Conservation (phyloP, 2,888 invertebrate genomes). For the Pachydiplax longipennis region DNA sequence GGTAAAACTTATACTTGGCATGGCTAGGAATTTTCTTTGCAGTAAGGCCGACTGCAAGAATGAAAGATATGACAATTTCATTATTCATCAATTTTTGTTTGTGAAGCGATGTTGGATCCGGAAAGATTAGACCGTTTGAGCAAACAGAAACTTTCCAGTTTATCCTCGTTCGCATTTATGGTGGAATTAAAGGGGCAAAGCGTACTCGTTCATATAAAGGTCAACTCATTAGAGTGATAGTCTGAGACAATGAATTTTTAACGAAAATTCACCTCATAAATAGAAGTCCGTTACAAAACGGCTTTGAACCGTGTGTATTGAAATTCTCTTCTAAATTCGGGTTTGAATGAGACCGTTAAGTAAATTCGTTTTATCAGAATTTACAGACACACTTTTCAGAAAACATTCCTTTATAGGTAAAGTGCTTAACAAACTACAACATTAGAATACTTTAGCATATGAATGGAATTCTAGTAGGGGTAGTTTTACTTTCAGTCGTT, state of each 20-base stretch:
- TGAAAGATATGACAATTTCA: neutral
- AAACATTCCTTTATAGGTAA: too few relatives aligned
- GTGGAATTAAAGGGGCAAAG: neutral
- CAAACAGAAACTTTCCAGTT: neutral
- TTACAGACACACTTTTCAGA: too few relatives aligned
- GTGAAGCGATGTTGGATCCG: neutral
- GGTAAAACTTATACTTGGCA: too few relatives aligned
- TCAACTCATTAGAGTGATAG: neutral
- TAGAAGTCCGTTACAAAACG: too few relatives aligned
- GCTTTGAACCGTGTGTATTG: too few relatives aligned
- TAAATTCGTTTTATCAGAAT: too few relatives aligned
- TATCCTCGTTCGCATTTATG: neutral
- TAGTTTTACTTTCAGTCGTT: too few relatives aligned
- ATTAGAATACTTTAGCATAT: too few relatives aligned
- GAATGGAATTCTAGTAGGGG: too few relatives aligned
- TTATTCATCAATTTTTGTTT: neutral
- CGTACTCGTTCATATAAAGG: neutral
- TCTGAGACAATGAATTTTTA: neutral
- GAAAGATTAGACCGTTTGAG: neutral
- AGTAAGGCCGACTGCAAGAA: neutral
- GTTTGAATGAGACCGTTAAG: too few relatives aligned
- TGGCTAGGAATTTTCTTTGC: neutral
- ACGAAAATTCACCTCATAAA: neutral
- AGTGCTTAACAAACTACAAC: too few relatives aligned
- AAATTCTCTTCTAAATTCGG: too few relatives aligned